Base-by-base conservation (phyloP, 92 coral and sea anemone species). In the Muricea muricata region DNA sequence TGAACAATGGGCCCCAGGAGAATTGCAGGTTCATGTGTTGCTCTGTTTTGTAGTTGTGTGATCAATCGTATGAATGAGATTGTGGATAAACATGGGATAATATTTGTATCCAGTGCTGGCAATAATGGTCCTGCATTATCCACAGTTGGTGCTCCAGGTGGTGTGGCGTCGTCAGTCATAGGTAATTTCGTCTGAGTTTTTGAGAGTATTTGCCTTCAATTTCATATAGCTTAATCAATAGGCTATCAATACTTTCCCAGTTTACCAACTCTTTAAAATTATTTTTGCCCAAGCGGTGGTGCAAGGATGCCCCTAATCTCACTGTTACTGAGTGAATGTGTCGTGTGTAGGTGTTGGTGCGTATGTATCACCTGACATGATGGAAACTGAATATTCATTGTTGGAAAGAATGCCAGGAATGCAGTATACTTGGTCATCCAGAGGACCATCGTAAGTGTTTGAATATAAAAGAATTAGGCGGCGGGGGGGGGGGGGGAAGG, bases 91-190 rank as follows among this genome's bases (percentile, higher is more conserved):
- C 97, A 97, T 91, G 97, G 97, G 20, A 97, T 97, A 17, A 94
- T 97, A 80, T 94, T 93, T 83, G 92, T 97, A 80, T 73, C 98
- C 3, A 94, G 98, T 58, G 99, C 99, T 88, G 99, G 99, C 67
- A 97, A 97, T 78, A 94, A 97, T 89, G 99, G 99, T 12, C 99
- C 99, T 5, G 99, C 97, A 8, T 83, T 97, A 65, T 97, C 99
- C 1, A 97, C 99, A 2, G 93, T 91, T 8, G 97, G 99, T 3
- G 92, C 94, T 35, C 99, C 99, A 42, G 99, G 99, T 5, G 99
- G 99, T 15, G 94, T 93, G 73, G 88, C 99, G 6, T 95, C 93
- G 82, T 93, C 98, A 28, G 70, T 94, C 42, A 97, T 97, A 32
- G 99, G 99, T 94, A 88, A n/a, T n/a, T 47, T 47, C 2, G 17